Base-by-base conservation (phyloP, 1,140 invertebrate species). In the Drosophila willistoni region DNA sequence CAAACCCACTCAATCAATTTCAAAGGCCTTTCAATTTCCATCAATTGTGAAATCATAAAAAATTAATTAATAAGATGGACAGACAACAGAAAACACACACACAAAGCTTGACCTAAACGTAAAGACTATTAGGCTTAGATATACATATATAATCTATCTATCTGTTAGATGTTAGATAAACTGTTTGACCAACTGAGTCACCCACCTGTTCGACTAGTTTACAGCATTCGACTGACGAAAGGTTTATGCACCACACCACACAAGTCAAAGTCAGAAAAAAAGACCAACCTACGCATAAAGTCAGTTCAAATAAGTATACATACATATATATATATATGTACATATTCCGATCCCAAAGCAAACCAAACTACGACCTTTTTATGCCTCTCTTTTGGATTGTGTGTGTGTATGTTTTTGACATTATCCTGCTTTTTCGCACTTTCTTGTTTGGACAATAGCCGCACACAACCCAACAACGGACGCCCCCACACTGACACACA, bases 21-120 rank as follows among this genome's bases (percentile, higher is more conserved):
- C 22, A 68, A 73, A 60, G 59, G 33, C 75, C 44, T 51, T 71
- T 68, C 57, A 70, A 78, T 87, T 86, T 86, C 69, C 79, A 79
- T 54, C 64, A 67, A 86, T 86, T 86, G 82, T 77, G 82, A 86
- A 86, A 86, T 86, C 59, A 33, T 47, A 67, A 68, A 60, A 66
- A 70, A 64, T 51, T 51, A 51, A 51, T 51, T 51, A 51, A 51
- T 51, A n/a, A 51, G 17, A 51, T 51, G 19, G 10, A 68, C 29
- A 29, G 29, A 29, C 29, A 29, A 6, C 25, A 6, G 6, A 1
- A 51, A 75, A 63, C 75, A 65, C 42, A 75, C 25, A 74, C 9
- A 34, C 7, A 39, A 1, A 39, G 36, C 55, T 47, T 57, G 57
- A 6, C 62, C 51, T 19, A 22, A 41, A 22, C 41, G 29, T 34